phyloP scores from a whole-genome alignment of 2,797 vertebrate genomes.

The Oophaga sylvatica region DNA sequence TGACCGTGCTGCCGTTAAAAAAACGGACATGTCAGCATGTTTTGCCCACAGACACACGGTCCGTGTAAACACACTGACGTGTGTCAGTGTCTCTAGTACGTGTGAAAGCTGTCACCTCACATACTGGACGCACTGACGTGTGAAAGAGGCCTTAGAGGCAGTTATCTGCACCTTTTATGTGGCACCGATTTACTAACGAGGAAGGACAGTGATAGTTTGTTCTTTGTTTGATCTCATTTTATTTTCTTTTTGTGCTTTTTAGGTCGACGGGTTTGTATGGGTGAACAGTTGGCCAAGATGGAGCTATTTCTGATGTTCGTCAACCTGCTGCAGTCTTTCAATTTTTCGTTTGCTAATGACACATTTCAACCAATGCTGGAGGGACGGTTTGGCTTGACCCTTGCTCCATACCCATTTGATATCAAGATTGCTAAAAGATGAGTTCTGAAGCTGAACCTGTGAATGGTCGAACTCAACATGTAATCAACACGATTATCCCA shows the following conservation, averaged over 20 bases:
- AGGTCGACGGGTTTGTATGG: constrained; percentile 96
- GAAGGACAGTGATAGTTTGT: too few species aligned
- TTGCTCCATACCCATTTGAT: constrained; percentile 84
- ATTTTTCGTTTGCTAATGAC: constrained; percentile 81
- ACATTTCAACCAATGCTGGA: constrained; percentile 77
- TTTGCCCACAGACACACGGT: too few species aligned
- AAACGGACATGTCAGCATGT: too few species aligned
- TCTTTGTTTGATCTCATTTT: too few species aligned
- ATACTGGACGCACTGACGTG: too few species aligned
- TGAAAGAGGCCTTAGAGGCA: too few species aligned
- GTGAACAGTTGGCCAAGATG: constrained; percentile 96
- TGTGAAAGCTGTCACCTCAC: too few species aligned
- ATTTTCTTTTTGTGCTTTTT: neutral
- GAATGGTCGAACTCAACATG: neutral
- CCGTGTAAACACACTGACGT: too few species aligned
- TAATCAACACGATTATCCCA: neutral
- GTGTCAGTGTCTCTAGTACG: too few species aligned
- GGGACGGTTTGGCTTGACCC: constrained; percentile 88
- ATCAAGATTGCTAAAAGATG: constrained; percentile 75
- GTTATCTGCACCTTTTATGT: too few species aligned
- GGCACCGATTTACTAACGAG: too few species aligned
- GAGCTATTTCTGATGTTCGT: constrained; percentile 90
- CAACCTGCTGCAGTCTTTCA: constrained; percentile 87
- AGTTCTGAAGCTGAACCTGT: neutral
- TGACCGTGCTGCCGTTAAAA: too few species aligned